Percentiles rank a stretch among this genome's conserved stretches.
Evolutionary conservation across 2,113 vertebrate genomes (phyloP).

Genomic region (Leiothrix lutea): DNA sequence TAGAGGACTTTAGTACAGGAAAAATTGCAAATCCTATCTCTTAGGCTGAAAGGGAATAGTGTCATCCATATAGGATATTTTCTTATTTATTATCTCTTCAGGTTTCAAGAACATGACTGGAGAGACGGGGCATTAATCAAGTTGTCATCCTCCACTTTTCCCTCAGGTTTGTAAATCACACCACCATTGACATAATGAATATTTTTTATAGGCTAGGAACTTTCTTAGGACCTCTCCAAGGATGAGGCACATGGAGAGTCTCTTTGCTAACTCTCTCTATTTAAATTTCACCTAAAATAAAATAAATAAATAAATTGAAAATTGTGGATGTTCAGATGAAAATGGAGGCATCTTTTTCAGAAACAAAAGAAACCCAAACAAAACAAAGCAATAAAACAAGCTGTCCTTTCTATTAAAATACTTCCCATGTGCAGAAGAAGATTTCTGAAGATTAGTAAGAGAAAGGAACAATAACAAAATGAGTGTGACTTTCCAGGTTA

Average conservation of each 20-base stretch:
- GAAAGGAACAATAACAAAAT: background rate
- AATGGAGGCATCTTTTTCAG: background rate
- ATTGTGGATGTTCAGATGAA: background rate
- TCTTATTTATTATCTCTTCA: background rate
- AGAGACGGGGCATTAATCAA: background rate
- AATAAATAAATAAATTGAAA: background rate
- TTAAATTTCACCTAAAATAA: background rate
- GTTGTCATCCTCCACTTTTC: background rate
- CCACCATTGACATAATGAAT: background rate
- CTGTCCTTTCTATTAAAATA: background rate
- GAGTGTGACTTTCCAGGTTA: background rate
- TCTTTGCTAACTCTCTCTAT: background rate
- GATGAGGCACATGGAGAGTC: fast-evolving
- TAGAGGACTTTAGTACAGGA: background rate
- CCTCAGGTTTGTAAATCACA: background rate
- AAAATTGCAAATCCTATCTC: background rate
- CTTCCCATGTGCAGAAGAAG: background rate
- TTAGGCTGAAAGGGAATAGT: background rate
- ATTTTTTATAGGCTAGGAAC: background rate
- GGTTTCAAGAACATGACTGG: background rate
- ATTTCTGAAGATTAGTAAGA: background rate
- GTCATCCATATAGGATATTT: background rate
- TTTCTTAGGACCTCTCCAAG: background rate
- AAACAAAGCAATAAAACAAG: background rate
- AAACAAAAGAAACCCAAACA: background rate